Evolutionary conservation across 2,888 invertebrate species (phyloP).

Genomic region (Caenorhabditis macrosperma): DNA sequence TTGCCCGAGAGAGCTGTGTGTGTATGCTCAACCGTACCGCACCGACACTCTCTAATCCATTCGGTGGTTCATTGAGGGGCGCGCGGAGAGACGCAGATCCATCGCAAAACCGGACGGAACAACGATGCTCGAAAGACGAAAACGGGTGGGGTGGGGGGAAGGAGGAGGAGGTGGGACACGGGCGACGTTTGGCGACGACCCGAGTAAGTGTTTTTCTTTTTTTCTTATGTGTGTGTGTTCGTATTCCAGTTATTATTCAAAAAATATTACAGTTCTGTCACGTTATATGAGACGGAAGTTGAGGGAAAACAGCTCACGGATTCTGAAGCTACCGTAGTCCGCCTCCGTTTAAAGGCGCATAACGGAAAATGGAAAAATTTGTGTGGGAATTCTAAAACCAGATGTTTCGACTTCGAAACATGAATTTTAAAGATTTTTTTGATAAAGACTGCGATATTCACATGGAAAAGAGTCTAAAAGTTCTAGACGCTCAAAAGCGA

Average conservation of each 20-base stretch:
- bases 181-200: conserved; percentile 6
- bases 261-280: background rate
- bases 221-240: conserved; percentile 14
- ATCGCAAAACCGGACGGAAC: conserved; percentile 45
- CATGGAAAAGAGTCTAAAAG: no score
- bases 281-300: background rate
- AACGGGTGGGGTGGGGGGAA: no score
- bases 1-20: conserved; percentile 8
- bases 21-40: conserved; percentile 48
- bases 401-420: no score
- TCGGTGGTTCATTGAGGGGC: conserved; percentile 13
- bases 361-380: no score
- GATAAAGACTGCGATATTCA: no score
- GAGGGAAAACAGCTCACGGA: no score
- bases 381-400: no score
- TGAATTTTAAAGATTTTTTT: no score
- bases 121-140: background rate
- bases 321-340: no score
- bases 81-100: conserved; percentile 1
- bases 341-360: no score
- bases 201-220: conserved; percentile 46
- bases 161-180: no score
- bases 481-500: no score
- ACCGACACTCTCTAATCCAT: conserved; percentile 14
- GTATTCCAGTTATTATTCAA: background rate